phyloP scores from a whole-genome alignment of 1,140 invertebrate species.

The Seison nebaliae region DNA sequence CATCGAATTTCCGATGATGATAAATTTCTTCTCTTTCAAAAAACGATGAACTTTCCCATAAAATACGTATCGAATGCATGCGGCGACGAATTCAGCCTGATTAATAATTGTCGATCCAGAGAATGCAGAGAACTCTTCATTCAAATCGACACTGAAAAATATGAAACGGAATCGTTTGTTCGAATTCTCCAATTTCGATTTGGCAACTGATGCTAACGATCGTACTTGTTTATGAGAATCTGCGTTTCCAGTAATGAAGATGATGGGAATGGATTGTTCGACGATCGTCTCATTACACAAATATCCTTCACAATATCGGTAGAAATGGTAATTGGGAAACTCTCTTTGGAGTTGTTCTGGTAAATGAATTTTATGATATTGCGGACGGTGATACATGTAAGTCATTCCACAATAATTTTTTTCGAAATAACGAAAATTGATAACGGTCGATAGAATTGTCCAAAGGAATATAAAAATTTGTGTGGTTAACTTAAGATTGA shows the following conservation, averaged over 20 bases:
- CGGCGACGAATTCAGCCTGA: background rate
- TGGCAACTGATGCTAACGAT: conserved; percentile 8
- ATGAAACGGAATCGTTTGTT: background rate
- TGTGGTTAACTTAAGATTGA: no score
- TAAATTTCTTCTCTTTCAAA: conserved; percentile 1
- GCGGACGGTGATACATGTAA: conserved; percentile 6
- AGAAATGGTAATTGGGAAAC: conserved; percentile 7
- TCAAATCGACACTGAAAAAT: conserved; percentile 10
- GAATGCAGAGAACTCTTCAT: conserved; percentile 12
- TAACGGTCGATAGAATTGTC: no score
- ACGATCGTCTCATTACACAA: conserved; percentile 5
- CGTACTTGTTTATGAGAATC: conserved; percentile 10
- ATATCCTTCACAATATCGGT: conserved; percentile 10
- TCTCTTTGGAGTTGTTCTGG: background rate
- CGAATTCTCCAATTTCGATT: background rate
- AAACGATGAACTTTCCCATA: conserved; percentile 6
- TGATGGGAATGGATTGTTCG: conserved; percentile 2
- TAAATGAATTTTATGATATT: conserved; percentile 1
- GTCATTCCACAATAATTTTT: conserved; percentile 12
- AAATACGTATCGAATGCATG: background rate
- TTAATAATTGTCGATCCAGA: conserved; percentile 4
- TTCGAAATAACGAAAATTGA: no score
- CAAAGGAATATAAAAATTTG: no score
- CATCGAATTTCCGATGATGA: conserved; percentile 11
- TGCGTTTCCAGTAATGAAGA: conserved; percentile 12